Percentiles rank a stretch among this genome's conserved stretches.
These are phyloP conservation scores for Trichopria drosophilae DNA, from an alignment of 2,888 invertebrate species.

Conservation along the genomic window DNA sequence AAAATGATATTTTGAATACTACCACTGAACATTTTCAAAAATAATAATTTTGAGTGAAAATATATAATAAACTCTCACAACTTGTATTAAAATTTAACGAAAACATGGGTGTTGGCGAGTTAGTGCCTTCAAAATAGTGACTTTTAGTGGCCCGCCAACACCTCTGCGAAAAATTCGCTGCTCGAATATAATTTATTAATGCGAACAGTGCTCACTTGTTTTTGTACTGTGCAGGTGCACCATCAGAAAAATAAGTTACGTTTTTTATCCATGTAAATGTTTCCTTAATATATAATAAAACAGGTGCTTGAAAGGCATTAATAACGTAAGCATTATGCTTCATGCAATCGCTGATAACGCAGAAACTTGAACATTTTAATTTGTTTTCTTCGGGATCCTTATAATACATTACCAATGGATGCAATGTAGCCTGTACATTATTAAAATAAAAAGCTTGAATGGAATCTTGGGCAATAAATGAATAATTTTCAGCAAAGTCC, in stretches of 20 bases:
- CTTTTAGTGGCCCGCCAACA: too few relatives aligned
- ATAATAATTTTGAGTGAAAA: too few relatives aligned
- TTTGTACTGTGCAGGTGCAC: conserved; percentile 25
- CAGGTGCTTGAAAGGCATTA: conserved; percentile 3
- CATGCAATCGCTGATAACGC: conserved; percentile 19
- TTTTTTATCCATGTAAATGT: conserved; percentile 16
- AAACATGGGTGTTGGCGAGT: too few relatives aligned
- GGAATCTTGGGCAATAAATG: conserved; percentile 23
- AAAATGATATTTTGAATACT: too few relatives aligned
- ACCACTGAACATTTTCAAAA: too few relatives aligned
- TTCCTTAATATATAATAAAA: conserved; percentile 12
- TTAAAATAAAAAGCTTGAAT: conserved; percentile 3
- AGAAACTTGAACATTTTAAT: conserved; percentile 9
- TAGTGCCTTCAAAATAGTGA: too few relatives aligned
- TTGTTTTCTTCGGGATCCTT: conserved; percentile 8
- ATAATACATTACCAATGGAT: conserved; percentile 24
- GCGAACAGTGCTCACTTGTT: conserved; percentile 15
- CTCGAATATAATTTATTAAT: neutral
- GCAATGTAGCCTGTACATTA: conserved; percentile 7
- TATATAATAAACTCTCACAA: too few relatives aligned
- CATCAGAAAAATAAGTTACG: conserved; percentile 22
- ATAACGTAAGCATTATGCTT: conserved; percentile 11
- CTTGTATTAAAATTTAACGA: too few relatives aligned
- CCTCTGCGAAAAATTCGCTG: too few relatives aligned
- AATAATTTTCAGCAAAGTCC: conserved; percentile 25